A percentile compares a stretch with the other conserved stretches of the same genome.
These are phyloP conservation scores for Mycalesis mineus DNA, from an alignment of 2,888 invertebrate genomes.

Conservation along the genomic window DNA sequence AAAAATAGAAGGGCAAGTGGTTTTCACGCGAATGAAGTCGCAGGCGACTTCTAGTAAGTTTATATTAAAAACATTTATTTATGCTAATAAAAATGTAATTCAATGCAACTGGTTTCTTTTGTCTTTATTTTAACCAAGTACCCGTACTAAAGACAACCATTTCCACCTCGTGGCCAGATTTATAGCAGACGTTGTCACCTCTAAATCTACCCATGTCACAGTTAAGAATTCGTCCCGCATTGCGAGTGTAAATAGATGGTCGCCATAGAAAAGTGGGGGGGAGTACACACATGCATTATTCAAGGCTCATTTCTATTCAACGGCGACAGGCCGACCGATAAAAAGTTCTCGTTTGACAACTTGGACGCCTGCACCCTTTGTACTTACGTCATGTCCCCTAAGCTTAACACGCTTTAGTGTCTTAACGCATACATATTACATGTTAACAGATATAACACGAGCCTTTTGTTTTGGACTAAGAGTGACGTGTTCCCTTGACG, in stretches of 20 bases:
- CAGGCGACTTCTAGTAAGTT: no score
- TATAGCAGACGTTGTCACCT: constrained; percentile 5
- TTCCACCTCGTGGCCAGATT: constrained; percentile 2
- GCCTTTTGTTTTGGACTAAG: not conserved
- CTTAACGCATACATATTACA: constrained; percentile 43
- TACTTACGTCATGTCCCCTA: constrained; percentile 64
- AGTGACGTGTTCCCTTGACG: not conserved
- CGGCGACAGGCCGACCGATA: constrained; percentile 73
- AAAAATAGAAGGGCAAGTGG: no score
- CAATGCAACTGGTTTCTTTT: not conserved
- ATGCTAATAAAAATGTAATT: not conserved
- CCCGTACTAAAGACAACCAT: not conserved
- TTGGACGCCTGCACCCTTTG: constrained; percentile 75
- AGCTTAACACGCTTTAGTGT: constrained; percentile 40
- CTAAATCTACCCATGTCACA: constrained; percentile 11
- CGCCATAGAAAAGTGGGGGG: constrained; percentile 33
- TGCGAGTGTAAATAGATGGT: constrained; percentile 10
- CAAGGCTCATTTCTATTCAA: constrained; percentile 76
- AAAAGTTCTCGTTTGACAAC: constrained; percentile 77
- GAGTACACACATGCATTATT: constrained; percentile 68
- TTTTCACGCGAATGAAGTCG: no score
- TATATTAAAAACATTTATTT: no score
- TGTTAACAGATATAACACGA: constrained; percentile 7
- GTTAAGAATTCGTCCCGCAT: constrained; percentile 11
- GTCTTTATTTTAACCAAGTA: not conserved